Percentiles rank a stretch among this genome's conserved stretches.
Conservation (phyloP, 2,797 vertebrate species). For the Rallus crepitans region DNA sequence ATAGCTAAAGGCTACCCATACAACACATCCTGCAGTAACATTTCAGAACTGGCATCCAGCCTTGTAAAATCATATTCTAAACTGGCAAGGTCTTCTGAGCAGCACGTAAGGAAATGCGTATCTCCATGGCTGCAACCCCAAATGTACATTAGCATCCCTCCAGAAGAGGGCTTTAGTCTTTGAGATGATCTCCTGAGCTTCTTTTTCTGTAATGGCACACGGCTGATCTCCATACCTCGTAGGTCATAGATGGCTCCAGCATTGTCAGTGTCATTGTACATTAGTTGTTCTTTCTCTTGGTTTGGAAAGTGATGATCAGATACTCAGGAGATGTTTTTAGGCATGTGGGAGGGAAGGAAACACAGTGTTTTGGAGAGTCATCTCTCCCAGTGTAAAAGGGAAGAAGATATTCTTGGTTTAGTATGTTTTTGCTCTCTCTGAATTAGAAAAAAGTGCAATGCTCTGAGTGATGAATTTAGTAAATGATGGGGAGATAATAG, state of each 20-base stretch:
- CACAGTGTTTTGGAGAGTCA: not conserved
- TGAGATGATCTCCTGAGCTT: not conserved
- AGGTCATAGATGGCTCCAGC: not conserved
- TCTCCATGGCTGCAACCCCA: not conserved
- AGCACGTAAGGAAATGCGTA: not conserved
- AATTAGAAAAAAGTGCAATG: constrained; percentile 10
- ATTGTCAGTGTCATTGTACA: not conserved
- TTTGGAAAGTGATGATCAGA: not conserved
- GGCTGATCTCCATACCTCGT: not conserved
- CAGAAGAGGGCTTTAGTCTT: not conserved
- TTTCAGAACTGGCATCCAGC: not conserved
- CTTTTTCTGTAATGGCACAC: not conserved
- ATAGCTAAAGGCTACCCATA: not conserved
- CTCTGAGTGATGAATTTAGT: not conserved
- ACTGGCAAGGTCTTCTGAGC: not conserved
- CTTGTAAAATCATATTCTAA: not conserved
- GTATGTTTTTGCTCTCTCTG: not conserved
- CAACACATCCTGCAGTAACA: not conserved
- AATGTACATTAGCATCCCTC: not conserved
- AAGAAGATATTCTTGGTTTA: constrained; percentile 20
- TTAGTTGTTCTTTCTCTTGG: not conserved
- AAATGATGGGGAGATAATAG: not conserved
- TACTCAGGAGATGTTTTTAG: not conserved
- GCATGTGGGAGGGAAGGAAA: not conserved
- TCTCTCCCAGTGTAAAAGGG: not conserved